These are phyloP conservation scores for Brienomyrus longianalis DNA, from an alignment of 2,113 vertebrate genomes.

Conservation along the genomic window DNA sequence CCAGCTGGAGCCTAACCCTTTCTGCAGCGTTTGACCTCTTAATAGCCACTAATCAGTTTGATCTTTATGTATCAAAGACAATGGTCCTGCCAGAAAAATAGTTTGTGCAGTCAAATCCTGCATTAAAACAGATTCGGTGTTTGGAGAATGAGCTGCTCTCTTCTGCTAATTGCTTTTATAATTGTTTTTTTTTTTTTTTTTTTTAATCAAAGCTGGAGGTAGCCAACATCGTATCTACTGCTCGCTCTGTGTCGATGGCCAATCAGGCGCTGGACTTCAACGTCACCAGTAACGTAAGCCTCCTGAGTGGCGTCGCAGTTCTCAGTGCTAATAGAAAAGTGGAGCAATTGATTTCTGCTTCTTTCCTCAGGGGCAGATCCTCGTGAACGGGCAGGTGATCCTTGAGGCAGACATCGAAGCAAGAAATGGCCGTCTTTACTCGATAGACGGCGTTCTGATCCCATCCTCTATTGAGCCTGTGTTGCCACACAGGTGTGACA, in stretches of 20 bases:
- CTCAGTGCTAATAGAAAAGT: neutral
- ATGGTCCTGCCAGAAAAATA: neutral
- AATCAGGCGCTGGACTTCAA: slow-evolving; percentile 76
- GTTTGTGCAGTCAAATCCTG: neutral
- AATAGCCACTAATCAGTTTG: neutral
- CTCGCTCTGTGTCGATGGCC: slow-evolving; percentile 65
- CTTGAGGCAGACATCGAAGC: slow-evolving; percentile 73
- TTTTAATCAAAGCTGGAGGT: slow-evolving; percentile 65
- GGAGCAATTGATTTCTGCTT: neutral
- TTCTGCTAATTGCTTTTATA: neutral
- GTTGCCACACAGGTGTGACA: slow-evolving; percentile 77
- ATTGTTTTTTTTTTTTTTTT: neutral
- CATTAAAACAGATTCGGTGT: neutral
- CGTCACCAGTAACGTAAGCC: slow-evolving; percentile 67
- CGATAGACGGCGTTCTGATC: slow-evolving; percentile 68
- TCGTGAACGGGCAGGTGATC: slow-evolving; percentile 62
- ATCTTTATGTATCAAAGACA: neutral
- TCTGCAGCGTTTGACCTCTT: neutral
- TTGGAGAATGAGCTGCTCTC: neutral
- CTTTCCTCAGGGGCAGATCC: slow-evolving; percentile 69
- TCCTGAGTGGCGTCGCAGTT: neutral
- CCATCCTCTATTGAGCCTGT: slow-evolving; percentile 80
- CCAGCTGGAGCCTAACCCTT: neutral
- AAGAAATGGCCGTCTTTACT: slow-evolving; percentile 79
- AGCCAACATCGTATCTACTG: slow-evolving; percentile 61